Evolutionary conservation across 1,140 invertebrate genomes (phyloP).

Genomic region (Eupristina koningsbergeri): DNA sequence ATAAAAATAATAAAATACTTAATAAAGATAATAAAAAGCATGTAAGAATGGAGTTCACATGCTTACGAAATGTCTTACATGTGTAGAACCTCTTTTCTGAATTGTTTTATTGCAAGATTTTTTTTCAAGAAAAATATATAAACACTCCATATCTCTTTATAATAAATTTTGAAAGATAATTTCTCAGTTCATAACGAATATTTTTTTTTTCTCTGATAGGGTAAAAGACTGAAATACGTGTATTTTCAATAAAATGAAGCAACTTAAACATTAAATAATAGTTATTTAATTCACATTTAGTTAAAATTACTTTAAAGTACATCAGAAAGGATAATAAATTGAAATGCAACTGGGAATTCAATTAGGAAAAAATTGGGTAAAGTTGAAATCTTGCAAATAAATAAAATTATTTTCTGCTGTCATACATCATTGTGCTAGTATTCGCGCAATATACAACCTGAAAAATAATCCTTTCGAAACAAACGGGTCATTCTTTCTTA

Average conservation of each 20-base stretch:
- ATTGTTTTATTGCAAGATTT: neutral
- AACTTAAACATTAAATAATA: neutral
- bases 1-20: too few relatives aligned
- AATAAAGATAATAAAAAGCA: neutral
- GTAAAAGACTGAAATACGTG: neutral
- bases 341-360: too few relatives aligned
- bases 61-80: neutral
- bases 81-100: constrained; percentile 34
- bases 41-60: neutral
- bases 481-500: neutral
- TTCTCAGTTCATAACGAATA: constrained; percentile 1
- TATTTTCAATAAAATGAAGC: neutral
- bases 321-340: too few relatives aligned
- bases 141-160: neutral
- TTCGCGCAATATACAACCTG: too few relatives aligned
- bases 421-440: too few relatives aligned
- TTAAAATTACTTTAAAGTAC: too few relatives aligned
- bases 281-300: too few relatives aligned
- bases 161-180: neutral
- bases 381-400: neutral
- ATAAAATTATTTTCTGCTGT: too few relatives aligned
- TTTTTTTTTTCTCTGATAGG: neutral
- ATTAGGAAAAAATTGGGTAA: too few relatives aligned
- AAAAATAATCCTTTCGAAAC: neutral
- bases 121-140: neutral